phyloP scores from a whole-genome alignment of 1,140 invertebrate genomes.

The Tribolium castaneum region DNA sequence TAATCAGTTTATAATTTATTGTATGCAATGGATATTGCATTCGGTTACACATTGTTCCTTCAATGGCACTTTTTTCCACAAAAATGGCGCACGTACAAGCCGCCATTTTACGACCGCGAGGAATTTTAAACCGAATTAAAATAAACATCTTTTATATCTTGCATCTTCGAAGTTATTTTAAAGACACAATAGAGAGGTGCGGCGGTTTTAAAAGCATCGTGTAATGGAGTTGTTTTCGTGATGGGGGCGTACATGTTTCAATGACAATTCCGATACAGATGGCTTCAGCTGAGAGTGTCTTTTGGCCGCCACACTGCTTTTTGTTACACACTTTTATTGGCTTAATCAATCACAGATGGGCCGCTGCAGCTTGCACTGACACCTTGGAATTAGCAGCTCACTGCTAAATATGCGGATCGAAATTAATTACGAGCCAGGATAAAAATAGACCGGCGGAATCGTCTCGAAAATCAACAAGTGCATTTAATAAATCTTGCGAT shows the following conservation, averaged over 20 bases:
- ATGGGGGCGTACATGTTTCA: constrained; percentile 43
- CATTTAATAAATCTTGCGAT: not conserved
- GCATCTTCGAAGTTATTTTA: constrained; percentile 27
- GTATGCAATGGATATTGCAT: constrained; percentile 21
- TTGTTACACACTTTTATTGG: not conserved
- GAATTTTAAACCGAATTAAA: constrained; percentile 29
- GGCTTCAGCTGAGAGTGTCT: not conserved
- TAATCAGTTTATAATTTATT: constrained; percentile 37
- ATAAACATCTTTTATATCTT: constrained; percentile 21
- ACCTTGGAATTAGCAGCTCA: not conserved
- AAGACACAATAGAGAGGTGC: constrained; percentile 39
- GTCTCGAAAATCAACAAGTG: not conserved
- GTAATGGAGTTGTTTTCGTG: constrained; percentile 43
- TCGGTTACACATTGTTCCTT: not conserved
- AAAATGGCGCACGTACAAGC: not conserved
- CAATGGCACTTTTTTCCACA: not conserved
- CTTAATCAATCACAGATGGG: constrained; percentile 5
- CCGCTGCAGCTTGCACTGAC: constrained; percentile 2
- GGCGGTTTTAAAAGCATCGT: constrained; percentile 28
- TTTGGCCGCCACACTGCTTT: not conserved
- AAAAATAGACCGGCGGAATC: not conserved
- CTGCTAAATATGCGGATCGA: not conserved
- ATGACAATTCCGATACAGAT: constrained; percentile 40
- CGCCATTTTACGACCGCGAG: not conserved
- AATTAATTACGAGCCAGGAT: not conserved